A percentile compares a stretch with the other conserved stretches of the same genome.
Conservation (phyloP, 2,797 vertebrate species). For the Acanthopagrus latus region DNA sequence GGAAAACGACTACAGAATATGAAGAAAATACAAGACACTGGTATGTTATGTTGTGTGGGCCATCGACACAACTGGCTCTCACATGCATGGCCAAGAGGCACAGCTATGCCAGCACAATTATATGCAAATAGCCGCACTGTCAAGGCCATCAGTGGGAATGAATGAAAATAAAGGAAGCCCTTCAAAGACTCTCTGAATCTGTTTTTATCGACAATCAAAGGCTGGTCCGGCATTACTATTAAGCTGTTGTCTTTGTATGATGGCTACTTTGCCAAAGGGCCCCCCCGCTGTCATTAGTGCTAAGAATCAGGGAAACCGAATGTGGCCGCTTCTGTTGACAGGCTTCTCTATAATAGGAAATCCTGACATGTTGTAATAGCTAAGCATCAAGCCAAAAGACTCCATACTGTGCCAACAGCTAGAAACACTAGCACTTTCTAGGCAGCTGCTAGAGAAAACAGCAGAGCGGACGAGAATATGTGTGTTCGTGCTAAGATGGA, state of each 20-base stretch:
- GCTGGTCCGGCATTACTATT: slow-evolving; percentile 60
- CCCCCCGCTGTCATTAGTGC: slow-evolving; percentile 59
- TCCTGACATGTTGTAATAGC: slow-evolving; percentile 75
- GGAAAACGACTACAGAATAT: slow-evolving; percentile 26
- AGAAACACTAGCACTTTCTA: slow-evolving; percentile 58
- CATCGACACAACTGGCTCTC: slow-evolving; percentile 33
- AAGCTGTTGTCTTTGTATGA: slow-evolving; percentile 59
- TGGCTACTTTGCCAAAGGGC: slow-evolving; percentile 51
- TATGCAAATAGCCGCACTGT: slow-evolving; percentile 71
- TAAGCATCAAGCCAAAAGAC: slow-evolving; percentile 62
- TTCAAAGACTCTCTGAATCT: slow-evolving; percentile 56
- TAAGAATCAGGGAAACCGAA: slow-evolving; percentile 60
- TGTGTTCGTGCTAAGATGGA: slow-evolving; percentile 55
- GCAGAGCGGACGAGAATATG: slow-evolving; percentile 53
- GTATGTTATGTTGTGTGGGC: slow-evolving; percentile 31
- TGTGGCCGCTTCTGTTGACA: slow-evolving; percentile 72
- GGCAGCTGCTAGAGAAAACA: slow-evolving; percentile 71
- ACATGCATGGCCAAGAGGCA: slow-evolving; percentile 39
- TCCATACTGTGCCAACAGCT: slow-evolving; percentile 57
- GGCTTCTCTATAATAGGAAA: slow-evolving; percentile 71
- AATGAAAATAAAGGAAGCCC: slow-evolving; percentile 70
- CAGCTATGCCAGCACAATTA: slow-evolving; percentile 55
- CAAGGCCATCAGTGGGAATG: slow-evolving; percentile 63
- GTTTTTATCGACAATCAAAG: slow-evolving; percentile 75
- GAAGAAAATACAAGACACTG: slow-evolving; percentile 19